phyloP scores from a whole-genome alignment of 2,113 vertebrate species.

The Scomber colias region DNA sequence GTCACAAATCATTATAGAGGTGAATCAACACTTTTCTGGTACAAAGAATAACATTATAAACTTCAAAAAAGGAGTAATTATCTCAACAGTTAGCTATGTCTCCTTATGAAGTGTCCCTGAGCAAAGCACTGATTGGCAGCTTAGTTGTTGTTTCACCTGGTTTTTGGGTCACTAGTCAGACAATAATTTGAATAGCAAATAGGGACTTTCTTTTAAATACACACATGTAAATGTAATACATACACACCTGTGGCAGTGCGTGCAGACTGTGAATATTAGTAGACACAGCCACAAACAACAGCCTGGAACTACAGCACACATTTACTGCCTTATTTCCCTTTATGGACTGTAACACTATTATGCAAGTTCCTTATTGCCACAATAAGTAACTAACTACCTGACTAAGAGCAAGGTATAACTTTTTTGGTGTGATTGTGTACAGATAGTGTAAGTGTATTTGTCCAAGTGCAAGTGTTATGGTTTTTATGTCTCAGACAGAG shows the following conservation, averaged over 20 bases:
- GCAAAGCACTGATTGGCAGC: slow-evolving; percentile 9
- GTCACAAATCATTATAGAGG: too few species aligned
- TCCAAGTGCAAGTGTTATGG: neutral
- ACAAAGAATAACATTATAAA: neutral
- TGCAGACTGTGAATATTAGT: neutral
- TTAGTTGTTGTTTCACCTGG: neutral
- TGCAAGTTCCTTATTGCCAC: slow-evolving; percentile 43
- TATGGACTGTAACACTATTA: slow-evolving; percentile 3
- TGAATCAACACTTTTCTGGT: neutral
- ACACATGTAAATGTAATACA: slow-evolving; percentile 24
- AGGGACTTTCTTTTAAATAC: neutral
- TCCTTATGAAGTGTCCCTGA: neutral
- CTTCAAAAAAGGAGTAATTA: too few species aligned
- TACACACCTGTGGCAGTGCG: slow-evolving; percentile 1
- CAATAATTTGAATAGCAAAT: slow-evolving; percentile 52
- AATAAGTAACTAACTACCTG: neutral
- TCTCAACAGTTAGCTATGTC: neutral
- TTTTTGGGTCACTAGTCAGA: neutral
- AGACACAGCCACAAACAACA: neutral
- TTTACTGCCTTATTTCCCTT: slow-evolving; percentile 45
- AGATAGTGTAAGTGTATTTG: neutral
- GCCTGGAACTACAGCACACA: neutral
- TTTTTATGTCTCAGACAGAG: neutral
- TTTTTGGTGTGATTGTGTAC: neutral
- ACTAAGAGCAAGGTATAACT: neutral